Conservation (phyloP, 1,140 invertebrate species). For the Drosophila ohnishii region DNA sequence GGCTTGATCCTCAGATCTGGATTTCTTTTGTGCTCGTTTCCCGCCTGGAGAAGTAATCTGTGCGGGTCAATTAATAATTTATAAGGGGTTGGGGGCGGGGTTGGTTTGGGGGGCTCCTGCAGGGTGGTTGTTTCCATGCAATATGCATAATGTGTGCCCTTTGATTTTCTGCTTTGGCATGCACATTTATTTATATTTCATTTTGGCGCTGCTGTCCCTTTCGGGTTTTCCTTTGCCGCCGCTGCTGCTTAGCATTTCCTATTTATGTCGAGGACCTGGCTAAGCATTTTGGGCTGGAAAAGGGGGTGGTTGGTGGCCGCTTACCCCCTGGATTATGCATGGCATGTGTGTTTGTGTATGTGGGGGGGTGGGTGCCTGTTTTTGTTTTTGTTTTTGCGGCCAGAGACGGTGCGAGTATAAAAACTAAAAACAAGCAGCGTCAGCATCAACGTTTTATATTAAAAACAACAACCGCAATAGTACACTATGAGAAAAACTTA, state of each 20-base stretch:
- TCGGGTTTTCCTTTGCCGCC: conserved; percentile 31
- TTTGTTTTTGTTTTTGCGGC: conserved; percentile 49
- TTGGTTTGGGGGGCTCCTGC: not conserved
- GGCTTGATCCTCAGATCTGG: not conserved
- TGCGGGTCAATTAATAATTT: conserved; percentile 54
- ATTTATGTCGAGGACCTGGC: conserved; percentile 65
- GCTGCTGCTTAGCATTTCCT: conserved; percentile 57
- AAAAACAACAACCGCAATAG: conserved; percentile 65
- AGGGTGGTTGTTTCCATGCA: conserved; percentile 53
- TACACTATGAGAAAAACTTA: not conserved
- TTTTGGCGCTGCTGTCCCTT: conserved; percentile 58
- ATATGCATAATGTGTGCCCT: conserved; percentile 77
- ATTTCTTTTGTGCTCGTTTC: not conserved
- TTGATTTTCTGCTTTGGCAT: conserved; percentile 70
- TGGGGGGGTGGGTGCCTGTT: conserved; percentile 35
- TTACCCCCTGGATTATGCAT: conserved; percentile 39
- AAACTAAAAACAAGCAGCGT: conserved; percentile 78
- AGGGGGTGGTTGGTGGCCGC: not conserved
- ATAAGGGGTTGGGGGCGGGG: conserved; percentile 8
- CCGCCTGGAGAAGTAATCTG: conserved; percentile 14
- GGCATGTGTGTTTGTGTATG: conserved; percentile 20
- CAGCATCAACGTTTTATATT: conserved; percentile 78
- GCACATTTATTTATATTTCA: conserved; percentile 78
- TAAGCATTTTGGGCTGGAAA: conserved; percentile 59
- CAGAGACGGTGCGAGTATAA: conserved; percentile 58